Percentiles rank a stretch among this genome's conserved stretches.
These are phyloP conservation scores for Physocephala rufipes DNA, from an alignment of 2,888 invertebrate species.

Conservation along the genomic window DNA sequence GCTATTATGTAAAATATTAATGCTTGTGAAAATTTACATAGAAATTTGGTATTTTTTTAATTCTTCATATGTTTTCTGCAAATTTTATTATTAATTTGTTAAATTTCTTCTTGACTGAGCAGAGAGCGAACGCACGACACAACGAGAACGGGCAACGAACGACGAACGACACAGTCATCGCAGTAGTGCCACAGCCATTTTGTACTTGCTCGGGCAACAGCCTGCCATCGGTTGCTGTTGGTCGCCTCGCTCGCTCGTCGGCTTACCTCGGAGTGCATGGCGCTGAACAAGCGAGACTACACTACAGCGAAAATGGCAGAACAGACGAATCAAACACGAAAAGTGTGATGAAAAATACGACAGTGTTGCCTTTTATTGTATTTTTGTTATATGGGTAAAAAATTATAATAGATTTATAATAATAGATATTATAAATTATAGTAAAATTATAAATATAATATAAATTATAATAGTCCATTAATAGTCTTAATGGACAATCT, in stretches of 20 bases:
- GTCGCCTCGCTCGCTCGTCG: conserved; percentile 29
- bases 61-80: conserved; percentile 19
- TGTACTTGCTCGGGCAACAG: conserved; percentile 47
- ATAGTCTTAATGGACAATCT: too few relatives aligned
- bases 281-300: conserved; percentile 40
- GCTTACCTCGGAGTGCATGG: conserved; percentile 43
- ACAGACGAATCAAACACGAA: conserved; percentile 22
- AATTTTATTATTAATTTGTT: conserved; percentile 32
- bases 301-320: conserved; percentile 29
- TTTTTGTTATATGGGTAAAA: too few relatives aligned
- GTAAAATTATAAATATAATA: too few relatives aligned
- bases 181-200: conserved; percentile 52
- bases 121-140: conserved; percentile 48
- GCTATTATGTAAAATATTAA: conserved; percentile 19
- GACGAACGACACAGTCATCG: conserved; percentile 52
- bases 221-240: conserved; percentile 19
- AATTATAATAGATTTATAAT: too few relatives aligned
- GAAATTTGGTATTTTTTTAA: conserved; percentile 16
- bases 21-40: conserved; percentile 26
- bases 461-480: too few relatives aligned
- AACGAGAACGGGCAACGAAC: conserved; percentile 51
- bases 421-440: too few relatives aligned
- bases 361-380: conserved; percentile 5
- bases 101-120: conserved; percentile 37
- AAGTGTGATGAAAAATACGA: conserved; percentile 14